Evolutionary conservation across 1,140 invertebrate genomes (phyloP).

Genomic region (Aphelenchoides besseyi): DNA sequence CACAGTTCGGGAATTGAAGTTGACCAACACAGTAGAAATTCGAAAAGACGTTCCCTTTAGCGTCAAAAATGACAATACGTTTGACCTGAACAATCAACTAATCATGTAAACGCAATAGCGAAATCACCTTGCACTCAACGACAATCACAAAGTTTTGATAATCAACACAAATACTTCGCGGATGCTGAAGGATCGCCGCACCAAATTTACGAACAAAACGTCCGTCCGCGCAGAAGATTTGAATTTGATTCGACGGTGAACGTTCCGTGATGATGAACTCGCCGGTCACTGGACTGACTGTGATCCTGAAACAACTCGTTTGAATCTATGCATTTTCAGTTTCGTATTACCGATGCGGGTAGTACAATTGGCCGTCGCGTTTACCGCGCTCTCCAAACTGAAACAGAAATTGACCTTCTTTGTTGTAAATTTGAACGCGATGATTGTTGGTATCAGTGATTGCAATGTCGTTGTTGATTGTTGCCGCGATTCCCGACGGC

Average conservation of each 20-base stretch:
- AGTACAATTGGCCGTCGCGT: slow-evolving; percentile 87
- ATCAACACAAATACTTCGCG: slow-evolving; percentile 89
- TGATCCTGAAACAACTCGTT: slow-evolving; percentile 68
- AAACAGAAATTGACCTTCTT: slow-evolving; percentile 95
- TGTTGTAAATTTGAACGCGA: slow-evolving; percentile 90
- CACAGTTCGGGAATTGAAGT: slow-evolving; percentile 95
- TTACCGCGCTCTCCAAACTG: slow-evolving; percentile 90
- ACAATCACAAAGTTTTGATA: slow-evolving; percentile 93
- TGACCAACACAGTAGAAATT: slow-evolving; percentile 97
- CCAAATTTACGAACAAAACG: slow-evolving; percentile 96
- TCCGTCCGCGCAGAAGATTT: slow-evolving; percentile 97
- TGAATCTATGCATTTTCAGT: neutral
- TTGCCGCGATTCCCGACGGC: slow-evolving; percentile 92
- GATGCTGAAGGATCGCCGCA: slow-evolving; percentile 92
- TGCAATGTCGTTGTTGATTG: slow-evolving; percentile 95
- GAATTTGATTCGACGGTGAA: slow-evolving; percentile 87
- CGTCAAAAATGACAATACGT: slow-evolving; percentile 96
- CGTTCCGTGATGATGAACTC: slow-evolving; percentile 96
- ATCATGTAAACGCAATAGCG: neutral
- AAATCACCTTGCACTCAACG: slow-evolving; percentile 81
- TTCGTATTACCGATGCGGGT: slow-evolving; percentile 72
- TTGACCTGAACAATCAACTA: slow-evolving; percentile 70
- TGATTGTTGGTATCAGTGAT: slow-evolving; percentile 99
- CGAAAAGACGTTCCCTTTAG: slow-evolving; percentile 85
- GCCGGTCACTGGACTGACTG: slow-evolving; percentile 87